Evolutionary conservation across 23 tunicate species (phyloP).

Genomic region (Botrylloides violaceus): DNA sequence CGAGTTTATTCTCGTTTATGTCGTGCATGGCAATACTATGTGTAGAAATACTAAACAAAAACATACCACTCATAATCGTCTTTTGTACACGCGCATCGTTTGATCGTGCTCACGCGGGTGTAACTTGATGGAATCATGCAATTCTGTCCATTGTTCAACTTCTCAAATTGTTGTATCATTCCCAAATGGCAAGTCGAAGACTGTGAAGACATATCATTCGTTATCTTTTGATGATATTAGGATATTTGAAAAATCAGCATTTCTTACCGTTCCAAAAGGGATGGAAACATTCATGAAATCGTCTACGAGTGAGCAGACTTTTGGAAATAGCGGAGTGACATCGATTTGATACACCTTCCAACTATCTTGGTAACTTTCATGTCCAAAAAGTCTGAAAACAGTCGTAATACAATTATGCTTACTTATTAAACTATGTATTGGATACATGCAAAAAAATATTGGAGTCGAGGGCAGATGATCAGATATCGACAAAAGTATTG

Average conservation of each 20-base stretch:
- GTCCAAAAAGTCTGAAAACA: slow-evolving; percentile 66
- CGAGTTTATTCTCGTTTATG: too few species aligned
- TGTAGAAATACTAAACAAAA: too few species aligned
- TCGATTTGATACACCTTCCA: slow-evolving; percentile 79
- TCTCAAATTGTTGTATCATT: slow-evolving; percentile 39
- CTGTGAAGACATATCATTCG: too few species aligned
- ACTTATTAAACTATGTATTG: too few species aligned
- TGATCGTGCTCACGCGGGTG: slow-evolving; percentile 7
- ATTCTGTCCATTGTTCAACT: neutral
- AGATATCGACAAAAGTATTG: too few species aligned
- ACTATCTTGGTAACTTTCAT: slow-evolving; percentile 37
- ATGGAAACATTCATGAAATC: slow-evolving; percentile 47
- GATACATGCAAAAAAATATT: too few species aligned
- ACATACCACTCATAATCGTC: slow-evolving; percentile 83
- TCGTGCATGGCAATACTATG: too few species aligned
- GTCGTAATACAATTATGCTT: too few species aligned
- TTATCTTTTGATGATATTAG: too few species aligned
- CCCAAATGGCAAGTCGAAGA: slow-evolving; percentile 81
- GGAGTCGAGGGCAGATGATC: too few species aligned
- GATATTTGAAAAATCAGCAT: neutral
- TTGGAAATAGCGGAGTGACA: slow-evolving; percentile 33
- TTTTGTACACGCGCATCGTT: slow-evolving; percentile 42
- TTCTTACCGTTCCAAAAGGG: slow-evolving; percentile 9
- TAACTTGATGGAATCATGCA: slow-evolving; percentile 52
- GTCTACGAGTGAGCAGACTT: slow-evolving; percentile 46